Conservation (phyloP, 1,140 invertebrate species). For the Frieseomelitta varia region DNA sequence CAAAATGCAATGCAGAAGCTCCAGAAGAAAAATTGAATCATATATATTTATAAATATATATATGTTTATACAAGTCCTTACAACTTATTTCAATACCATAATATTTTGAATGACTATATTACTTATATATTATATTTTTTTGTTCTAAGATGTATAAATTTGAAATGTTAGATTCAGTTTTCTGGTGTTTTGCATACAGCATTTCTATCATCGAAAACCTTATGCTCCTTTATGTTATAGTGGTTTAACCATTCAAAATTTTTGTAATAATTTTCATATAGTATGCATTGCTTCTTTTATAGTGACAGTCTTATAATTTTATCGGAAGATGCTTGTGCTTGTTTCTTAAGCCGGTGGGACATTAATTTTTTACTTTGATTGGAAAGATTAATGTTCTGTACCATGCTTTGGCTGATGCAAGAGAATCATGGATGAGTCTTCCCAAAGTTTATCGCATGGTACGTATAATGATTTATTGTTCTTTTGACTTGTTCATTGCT, state of each 20-base stretch:
- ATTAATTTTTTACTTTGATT: slow-evolving; percentile 72
- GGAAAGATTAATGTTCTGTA: slow-evolving; percentile 74
- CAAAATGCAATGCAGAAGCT: slow-evolving; percentile 57
- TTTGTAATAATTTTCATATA: slow-evolving; percentile 58
- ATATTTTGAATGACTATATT: not conserved
- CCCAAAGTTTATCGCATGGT: slow-evolving; percentile 75
- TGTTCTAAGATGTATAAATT: not conserved
- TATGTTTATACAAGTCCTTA: slow-evolving; percentile 16
- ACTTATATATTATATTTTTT: slow-evolving; percentile 5
- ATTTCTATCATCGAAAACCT: slow-evolving; percentile 48
- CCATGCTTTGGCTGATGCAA: slow-evolving; percentile 77
- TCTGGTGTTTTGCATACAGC: slow-evolving; percentile 64
- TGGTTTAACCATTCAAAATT: slow-evolving; percentile 52
- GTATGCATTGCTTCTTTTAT: slow-evolving; percentile 68
- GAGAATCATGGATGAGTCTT: slow-evolving; percentile 71
- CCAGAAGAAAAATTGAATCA: slow-evolving; percentile 45
- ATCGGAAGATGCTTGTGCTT: slow-evolving; percentile 70
- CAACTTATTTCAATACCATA: slow-evolving; percentile 7
- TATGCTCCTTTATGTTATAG: slow-evolving; percentile 53
- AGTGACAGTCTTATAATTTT: slow-evolving; percentile 64
- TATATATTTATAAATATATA: not conserved
- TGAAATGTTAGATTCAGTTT: slow-evolving; percentile 38
- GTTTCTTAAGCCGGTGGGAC: slow-evolving; percentile 59
- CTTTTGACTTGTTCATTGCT: slow-evolving; percentile 63
- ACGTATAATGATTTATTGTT: slow-evolving; percentile 72